These are phyloP conservation scores for Bombus superbus DNA, from an alignment of 1,140 invertebrate species.

Conservation along the genomic window DNA sequence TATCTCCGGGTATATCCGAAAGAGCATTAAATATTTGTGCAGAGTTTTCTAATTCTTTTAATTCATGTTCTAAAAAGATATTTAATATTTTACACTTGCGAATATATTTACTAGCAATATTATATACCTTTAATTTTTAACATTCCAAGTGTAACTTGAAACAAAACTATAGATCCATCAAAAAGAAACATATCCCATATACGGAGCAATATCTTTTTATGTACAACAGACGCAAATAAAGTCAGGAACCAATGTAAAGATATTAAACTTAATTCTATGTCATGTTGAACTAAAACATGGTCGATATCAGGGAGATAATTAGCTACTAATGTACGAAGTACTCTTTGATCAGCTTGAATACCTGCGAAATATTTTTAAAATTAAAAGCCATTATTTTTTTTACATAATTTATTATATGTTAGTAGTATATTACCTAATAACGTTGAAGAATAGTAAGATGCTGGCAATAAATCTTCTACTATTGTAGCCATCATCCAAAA, in stretches of 20 bases:
- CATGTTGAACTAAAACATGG: slow-evolving; percentile 94
- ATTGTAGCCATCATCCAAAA: slow-evolving; percentile 99
- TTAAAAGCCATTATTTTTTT: slow-evolving; percentile 19
- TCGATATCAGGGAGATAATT: slow-evolving; percentile 96
- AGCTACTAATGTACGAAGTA: slow-evolving; percentile 94
- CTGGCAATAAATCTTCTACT: slow-evolving; percentile 98
- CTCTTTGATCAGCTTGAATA: slow-evolving; percentile 96
- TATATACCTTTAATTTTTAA: slow-evolving; percentile 92
- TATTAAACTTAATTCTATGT: slow-evolving; percentile 98
- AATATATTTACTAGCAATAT: slow-evolving; percentile 4
- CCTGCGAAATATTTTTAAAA: slow-evolving; percentile 79
- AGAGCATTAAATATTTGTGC: slow-evolving; percentile 98
- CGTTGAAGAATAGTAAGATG: slow-evolving; percentile 98
- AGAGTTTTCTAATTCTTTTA: slow-evolving; percentile 93
- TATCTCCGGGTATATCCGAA: slow-evolving; percentile 96
- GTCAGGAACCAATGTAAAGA: slow-evolving; percentile 99
- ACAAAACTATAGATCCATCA: slow-evolving; percentile 97
- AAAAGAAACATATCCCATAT: slow-evolving; percentile 99
- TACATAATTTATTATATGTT: slow-evolving; percentile 11
- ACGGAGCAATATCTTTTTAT: slow-evolving; percentile 96
- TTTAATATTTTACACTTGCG: slow-evolving; percentile 12
- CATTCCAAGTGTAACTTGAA: slow-evolving; percentile 97
- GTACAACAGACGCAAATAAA: slow-evolving; percentile 98
- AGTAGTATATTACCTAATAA: slow-evolving; percentile 87
- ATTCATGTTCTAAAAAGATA: slow-evolving; percentile 87